These are phyloP conservation scores for Aethina tumida DNA, from an alignment of 1,140 invertebrate species.

Conservation along the genomic window DNA sequence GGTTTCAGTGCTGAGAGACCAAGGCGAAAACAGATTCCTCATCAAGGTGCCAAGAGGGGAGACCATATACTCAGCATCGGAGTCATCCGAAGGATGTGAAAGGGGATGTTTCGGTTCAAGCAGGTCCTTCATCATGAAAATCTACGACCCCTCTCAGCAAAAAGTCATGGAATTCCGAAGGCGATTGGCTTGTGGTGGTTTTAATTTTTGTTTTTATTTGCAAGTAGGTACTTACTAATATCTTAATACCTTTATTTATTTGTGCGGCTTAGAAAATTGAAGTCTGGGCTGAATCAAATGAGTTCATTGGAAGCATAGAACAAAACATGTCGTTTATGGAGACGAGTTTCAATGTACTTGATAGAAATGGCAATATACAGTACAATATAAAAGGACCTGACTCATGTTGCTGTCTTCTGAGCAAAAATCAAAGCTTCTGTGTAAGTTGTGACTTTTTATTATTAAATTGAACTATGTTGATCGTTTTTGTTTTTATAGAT, in stretches of 20 bases:
- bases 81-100: constrained; percentile 43
- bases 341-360: constrained; percentile 41
- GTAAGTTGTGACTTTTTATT: constrained; percentile 20
- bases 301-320: constrained; percentile 43
- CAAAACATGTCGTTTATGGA: constrained; percentile 42
- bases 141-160: constrained; percentile 53
- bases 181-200: constrained; percentile 39
- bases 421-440: constrained; percentile 40
- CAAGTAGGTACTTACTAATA: too few relatives aligned
- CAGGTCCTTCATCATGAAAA: constrained; percentile 46
- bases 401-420: constrained; percentile 30
- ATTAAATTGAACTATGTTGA: too few relatives aligned
- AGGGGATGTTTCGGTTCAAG: constrained; percentile 48
- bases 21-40: constrained; percentile 53
- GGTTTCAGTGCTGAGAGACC: background rate
- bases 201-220: constrained; percentile 28
- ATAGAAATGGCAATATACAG: constrained; percentile 38
- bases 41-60: constrained; percentile 50
- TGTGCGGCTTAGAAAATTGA: constrained; percentile 35
- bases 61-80: constrained; percentile 50
- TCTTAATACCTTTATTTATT: constrained; percentile 3
- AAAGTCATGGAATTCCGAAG: constrained; percentile 49
- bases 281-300: constrained; percentile 43
- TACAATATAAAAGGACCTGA: constrained; percentile 44
- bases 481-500: constrained; percentile 36